A percentile compares a stretch with the other conserved stretches of the same genome.
Evolutionary conservation across 2,888 invertebrate genomes (phyloP).

Genomic region (Lottia scabra): DNA sequence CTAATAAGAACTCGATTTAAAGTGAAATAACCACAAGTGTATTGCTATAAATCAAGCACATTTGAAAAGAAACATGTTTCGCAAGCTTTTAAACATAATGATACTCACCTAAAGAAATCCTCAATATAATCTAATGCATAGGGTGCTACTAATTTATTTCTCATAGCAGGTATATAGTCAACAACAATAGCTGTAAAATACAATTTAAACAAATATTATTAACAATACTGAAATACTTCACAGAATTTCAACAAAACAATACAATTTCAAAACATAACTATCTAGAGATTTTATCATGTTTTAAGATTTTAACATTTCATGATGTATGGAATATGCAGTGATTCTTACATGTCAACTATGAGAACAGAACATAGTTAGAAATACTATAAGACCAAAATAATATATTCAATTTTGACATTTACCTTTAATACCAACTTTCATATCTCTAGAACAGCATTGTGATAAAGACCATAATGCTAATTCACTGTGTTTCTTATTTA

Average conservation of each 20-base stretch:
- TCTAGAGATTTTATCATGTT: too few species aligned
- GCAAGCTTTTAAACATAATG: not conserved
- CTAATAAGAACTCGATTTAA: too few species aligned
- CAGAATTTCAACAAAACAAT: not conserved
- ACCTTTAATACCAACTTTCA: constrained; percentile 68
- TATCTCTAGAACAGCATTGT: constrained; percentile 63
- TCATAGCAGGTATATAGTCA: constrained; percentile 67
- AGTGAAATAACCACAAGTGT: too few species aligned
- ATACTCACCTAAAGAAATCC: constrained; percentile 60
- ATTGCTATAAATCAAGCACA: too few species aligned
- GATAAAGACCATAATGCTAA: constrained; percentile 68
- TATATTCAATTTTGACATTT: constrained; percentile 4
- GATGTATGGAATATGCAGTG: too few species aligned
- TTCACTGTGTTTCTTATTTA: constrained; percentile 62
- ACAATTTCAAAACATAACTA: not conserved
- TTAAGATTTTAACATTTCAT: too few species aligned
- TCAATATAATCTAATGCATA: constrained; percentile 68
- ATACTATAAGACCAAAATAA: too few species aligned
- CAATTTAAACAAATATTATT: not conserved
- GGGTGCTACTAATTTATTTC: constrained; percentile 59
- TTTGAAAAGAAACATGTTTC: too few species aligned
- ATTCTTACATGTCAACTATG: too few species aligned
- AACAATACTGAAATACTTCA: not conserved
- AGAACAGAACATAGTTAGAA: too few species aligned
- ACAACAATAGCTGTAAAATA: constrained; percentile 67